These are phyloP conservation scores for Schizopygopsis pylzovi DNA, from an alignment of 2,797 vertebrate species.

Conservation along the genomic window DNA sequence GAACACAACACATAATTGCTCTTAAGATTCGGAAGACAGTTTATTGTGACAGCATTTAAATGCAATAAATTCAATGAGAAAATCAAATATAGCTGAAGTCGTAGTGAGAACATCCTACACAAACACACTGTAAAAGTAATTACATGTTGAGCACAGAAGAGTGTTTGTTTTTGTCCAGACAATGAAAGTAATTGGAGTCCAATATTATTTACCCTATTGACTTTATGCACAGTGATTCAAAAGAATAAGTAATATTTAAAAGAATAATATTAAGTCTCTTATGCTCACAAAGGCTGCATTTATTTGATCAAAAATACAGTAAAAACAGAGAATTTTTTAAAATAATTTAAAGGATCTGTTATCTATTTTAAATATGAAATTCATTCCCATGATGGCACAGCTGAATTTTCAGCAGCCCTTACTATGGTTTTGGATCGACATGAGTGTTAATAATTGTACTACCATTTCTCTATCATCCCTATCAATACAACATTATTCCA, in stretches of 20 bases:
- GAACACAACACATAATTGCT: slow-evolving; percentile 9
- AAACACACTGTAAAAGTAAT: not conserved
- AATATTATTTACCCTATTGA: not conserved
- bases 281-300: not conserved
- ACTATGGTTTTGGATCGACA: not conserved
- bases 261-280: not conserved
- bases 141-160: not conserved
- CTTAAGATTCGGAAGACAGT: not conserved
- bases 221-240: not conserved
- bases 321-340: not conserved
- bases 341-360: not conserved
- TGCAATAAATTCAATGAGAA: not conserved
- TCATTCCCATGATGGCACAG: not conserved
- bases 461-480: not conserved
- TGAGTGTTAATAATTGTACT: not conserved
- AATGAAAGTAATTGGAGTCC: not conserved
- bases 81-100: not conserved
- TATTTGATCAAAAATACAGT: not conserved
- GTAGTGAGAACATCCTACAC: not conserved
- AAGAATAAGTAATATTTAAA: not conserved
- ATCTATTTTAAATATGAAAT: not conserved
- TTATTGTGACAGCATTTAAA: slow-evolving; percentile 32
- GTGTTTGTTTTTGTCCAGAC: not conserved
- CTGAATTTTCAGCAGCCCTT: not conserved
- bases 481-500: not conserved